These are phyloP conservation scores for Pseudomyrmex pallidus DNA, from an alignment of 1,140 invertebrate species.

Conservation along the genomic window DNA sequence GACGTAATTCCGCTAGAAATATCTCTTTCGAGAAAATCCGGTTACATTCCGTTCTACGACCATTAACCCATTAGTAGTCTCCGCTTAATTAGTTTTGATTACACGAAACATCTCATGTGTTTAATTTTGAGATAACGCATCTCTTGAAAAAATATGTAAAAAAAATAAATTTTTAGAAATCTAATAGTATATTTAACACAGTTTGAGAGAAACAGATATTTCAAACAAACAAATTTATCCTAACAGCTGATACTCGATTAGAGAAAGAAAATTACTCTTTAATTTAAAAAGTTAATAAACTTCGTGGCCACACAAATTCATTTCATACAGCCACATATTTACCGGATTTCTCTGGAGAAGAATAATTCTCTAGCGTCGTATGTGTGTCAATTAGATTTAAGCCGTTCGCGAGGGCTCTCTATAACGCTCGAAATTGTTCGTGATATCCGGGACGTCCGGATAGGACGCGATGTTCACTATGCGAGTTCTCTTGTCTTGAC, in stretches of 20 bases:
- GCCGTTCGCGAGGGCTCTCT: conserved; percentile 29
- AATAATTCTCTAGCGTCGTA: conserved; percentile 47
- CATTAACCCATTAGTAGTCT: not conserved
- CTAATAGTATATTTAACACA: not conserved
- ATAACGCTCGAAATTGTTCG: conserved; percentile 27
- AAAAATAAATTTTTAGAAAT: not conserved
- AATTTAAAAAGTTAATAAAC: not conserved
- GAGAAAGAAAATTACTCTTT: not conserved
- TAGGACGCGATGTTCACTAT: conserved; percentile 11
- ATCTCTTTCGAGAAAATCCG: conserved; percentile 35
- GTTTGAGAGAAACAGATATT: not conserved
- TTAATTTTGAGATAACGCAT: not conserved
- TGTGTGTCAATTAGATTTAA: conserved; percentile 58
- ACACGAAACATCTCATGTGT: not conserved
- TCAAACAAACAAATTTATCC: not conserved
- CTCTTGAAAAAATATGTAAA: not conserved
- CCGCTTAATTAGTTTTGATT: not conserved
- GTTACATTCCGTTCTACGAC: not conserved
- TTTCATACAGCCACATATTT: conserved; percentile 3
- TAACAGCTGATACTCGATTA: conserved; percentile 5
- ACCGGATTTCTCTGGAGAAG: conserved; percentile 55
- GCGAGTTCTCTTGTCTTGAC: conserved; percentile 30
- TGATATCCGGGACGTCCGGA: conserved; percentile 14
- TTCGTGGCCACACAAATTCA: not conserved
- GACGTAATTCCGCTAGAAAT: conserved; percentile 10